Evolutionary conservation across 1,140 invertebrate species (phyloP), one percentile per base, ranked within the genome.

Genomic region (Oncopodura yosiiana): DNA sequence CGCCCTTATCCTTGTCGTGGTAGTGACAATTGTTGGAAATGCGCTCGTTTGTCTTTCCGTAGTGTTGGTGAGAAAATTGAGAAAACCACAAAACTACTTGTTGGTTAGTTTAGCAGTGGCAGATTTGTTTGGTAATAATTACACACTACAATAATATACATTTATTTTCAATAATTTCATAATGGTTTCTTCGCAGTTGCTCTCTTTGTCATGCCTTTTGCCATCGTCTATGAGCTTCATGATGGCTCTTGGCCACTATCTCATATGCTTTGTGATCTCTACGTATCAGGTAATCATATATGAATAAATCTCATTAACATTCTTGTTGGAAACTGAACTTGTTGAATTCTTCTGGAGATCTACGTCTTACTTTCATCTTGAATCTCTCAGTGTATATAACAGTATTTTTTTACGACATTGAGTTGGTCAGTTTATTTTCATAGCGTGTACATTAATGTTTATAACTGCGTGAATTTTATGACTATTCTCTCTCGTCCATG

Each of bases 51-150:
- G n/a, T n/a, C n/a, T 87, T 32, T 49, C 88, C 29, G 88, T 94
- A 6, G 84, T 84, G 63, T 78, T 88, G 57, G 88, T 92, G 50
- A 78, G 82, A 58, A 93, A 93, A 67, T 72, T 94, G 68, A 42
- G 62, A 11, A 61, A 60, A 24, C 62, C 62, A 9, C 62, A 64
- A 37, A 93, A 93, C 69, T 89, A 91, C 68, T 73, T 93, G 36
- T 77, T 93, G n/a, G 87, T 91, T 5, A 90, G 85, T 51, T 73
- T 96, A 61, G 93, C 93, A 21, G 83, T 93, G 6, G 74, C 75
- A 1, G 77, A 78, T 61, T 68, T 78, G 3, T 67, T 90, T 84
- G 62, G 30, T 34, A 34, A n/a, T n/a, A n/a, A n/a, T n/a, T n/a
- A n/a, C n/a, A n/a, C n/a, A n/a, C n/a, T n/a, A n/a, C n/a, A n/a